phyloP scores from a whole-genome alignment of 2,888 invertebrate species.

The Metallyticus violacea region DNA sequence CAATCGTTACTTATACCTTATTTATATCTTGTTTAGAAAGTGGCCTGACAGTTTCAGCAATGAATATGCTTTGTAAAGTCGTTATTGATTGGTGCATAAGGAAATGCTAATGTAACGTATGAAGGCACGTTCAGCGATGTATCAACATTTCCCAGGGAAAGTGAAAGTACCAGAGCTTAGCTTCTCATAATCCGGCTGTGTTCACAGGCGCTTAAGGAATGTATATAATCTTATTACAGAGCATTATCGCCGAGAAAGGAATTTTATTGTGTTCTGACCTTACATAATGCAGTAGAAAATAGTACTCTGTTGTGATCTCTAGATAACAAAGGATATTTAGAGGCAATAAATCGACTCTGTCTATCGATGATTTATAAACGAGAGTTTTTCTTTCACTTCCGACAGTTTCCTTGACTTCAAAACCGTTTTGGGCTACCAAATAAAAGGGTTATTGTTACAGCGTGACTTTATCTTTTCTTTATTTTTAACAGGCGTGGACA shows the following conservation, averaged over 20 bases:
- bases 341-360: background rate
- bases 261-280: background rate
- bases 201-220: background rate
- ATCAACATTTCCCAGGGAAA: background rate
- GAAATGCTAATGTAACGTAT: background rate
- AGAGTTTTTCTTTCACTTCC: background rate
- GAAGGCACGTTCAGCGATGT: background rate
- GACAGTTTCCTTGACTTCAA: background rate
- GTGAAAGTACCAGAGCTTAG: background rate
- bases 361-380: background rate
- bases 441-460: background rate
- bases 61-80: too few relatives aligned
- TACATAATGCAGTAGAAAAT: too few relatives aligned
- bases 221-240: background rate
- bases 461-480: too few relatives aligned
- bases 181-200: background rate
- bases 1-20: background rate
- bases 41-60: background rate
- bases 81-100: background rate
- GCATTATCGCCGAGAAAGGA: background rate
- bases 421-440: background rate
- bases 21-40: background rate
- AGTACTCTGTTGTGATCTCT: background rate
- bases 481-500: too few relatives aligned
- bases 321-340: background rate